Evolutionary conservation across 2,113 vertebrate genomes (phyloP).

Genomic region (Gracilinanus agilis): DNA sequence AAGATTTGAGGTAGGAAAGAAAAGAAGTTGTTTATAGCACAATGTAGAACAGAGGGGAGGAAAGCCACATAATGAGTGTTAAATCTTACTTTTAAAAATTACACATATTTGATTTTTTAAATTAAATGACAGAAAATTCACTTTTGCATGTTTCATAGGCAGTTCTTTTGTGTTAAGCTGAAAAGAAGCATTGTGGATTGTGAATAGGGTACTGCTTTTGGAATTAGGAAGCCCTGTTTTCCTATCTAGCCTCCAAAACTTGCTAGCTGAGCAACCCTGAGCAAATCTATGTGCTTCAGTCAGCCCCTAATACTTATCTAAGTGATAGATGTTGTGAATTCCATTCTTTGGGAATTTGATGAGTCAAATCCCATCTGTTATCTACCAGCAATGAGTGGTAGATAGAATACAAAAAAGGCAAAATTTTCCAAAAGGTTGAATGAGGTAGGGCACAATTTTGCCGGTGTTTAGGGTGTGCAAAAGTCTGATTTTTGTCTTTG

Average conservation of each 20-base stretch:
- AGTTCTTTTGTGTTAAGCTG: background rate
- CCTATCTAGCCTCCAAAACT: background rate
- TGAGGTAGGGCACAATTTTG: background rate
- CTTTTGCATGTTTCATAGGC: background rate
- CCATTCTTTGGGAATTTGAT: background rate
- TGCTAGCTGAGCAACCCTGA: background rate
- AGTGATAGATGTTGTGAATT: background rate
- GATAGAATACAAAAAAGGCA: background rate
- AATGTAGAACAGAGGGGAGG: background rate
- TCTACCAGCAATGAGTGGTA: background rate
- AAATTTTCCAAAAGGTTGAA: background rate
- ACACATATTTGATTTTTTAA: background rate
- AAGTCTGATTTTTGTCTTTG: background rate
- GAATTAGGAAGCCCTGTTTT: background rate
- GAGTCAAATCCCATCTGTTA: background rate
- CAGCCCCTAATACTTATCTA: background rate
- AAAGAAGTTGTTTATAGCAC: background rate
- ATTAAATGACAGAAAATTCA: background rate
- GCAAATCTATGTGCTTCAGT: background rate
- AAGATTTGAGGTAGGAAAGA: background rate
- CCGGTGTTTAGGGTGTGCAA: background rate
- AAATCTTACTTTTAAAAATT: background rate
- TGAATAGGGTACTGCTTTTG: background rate
- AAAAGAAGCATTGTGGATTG: background rate
- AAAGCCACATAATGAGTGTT: background rate